Conservation (phyloP, 2,797 vertebrate genomes). For the Takifugu ocellatus region DNA sequence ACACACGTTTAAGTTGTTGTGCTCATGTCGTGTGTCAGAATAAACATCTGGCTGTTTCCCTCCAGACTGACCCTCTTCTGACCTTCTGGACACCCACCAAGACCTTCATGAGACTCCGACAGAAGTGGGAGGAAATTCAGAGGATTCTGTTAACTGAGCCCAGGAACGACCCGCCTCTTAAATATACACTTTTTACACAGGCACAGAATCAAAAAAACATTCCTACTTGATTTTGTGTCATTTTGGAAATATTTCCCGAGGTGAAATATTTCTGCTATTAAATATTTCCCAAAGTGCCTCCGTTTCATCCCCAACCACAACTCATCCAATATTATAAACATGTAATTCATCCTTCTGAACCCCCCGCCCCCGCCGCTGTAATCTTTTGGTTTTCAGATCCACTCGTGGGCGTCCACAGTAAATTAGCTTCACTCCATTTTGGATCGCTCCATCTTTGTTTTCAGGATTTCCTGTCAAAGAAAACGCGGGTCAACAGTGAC, state of each 20-base stretch:
- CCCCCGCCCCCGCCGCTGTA: conserved; percentile 3
- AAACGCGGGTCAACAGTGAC: conserved; percentile 6
- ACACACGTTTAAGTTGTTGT: conserved; percentile 2
- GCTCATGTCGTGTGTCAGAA: background rate
- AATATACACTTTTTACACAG: conserved; percentile 6
- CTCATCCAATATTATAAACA: conserved; percentile 5
- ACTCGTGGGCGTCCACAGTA: conserved; percentile 33
- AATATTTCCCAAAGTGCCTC: conserved; percentile 25
- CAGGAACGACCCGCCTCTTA: background rate
- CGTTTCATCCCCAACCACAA: conserved; percentile 1
- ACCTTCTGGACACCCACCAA: conserved; percentile 1
- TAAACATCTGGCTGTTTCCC: background rate
- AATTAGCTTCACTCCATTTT: conserved; percentile 87
- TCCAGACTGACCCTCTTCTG: background rate
- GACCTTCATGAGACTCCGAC: no score
- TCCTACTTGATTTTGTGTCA: conserved; percentile 7
- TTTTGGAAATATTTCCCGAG: conserved; percentile 20
- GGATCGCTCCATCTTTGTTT: conserved; percentile 93
- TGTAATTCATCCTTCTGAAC: conserved; percentile 3
- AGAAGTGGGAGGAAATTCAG: no score
- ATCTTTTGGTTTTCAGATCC: conserved; percentile 46
- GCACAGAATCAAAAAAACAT: background rate
- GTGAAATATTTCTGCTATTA: conserved; percentile 11
- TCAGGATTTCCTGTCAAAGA: conserved; percentile 86
- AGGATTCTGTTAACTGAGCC: background rate